These are phyloP conservation scores for Crenuchus spilurus DNA, from an alignment of 2,797 vertebrate species.

Conservation along the genomic window DNA sequence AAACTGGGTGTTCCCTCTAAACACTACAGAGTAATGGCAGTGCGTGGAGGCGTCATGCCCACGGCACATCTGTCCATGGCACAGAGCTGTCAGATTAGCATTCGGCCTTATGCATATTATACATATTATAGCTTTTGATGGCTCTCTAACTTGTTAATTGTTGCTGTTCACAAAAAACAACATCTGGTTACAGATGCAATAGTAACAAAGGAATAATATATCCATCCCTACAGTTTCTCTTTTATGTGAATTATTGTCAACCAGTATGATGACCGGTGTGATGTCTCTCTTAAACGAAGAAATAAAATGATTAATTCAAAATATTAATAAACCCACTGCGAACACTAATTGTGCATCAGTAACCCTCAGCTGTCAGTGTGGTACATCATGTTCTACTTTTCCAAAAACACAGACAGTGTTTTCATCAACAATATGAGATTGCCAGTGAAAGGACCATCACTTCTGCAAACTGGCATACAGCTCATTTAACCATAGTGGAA, in stretches of 20 bases:
- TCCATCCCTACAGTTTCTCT: neutral
- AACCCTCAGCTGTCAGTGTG: neutral
- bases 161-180: neutral
- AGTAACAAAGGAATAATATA: neutral
- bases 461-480: slow-evolving; percentile 12
- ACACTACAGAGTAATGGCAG: slow-evolving; percentile 28
- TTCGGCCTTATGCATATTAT: neutral
- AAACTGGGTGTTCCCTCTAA: slow-evolving; percentile 38
- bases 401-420: neutral
- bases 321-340: neutral
- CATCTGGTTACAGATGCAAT: neutral
- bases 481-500: slow-evolving; percentile 12
- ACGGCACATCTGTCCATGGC: slow-evolving; percentile 50
- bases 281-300: neutral
- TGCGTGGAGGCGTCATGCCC: slow-evolving; percentile 43
- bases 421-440: neutral
- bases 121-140: neutral
- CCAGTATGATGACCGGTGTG: neutral
- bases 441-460: slow-evolving; percentile 26
- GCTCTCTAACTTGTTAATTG: neutral
- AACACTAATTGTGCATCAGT: neutral
- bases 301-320: neutral
- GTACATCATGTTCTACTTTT: neutral
- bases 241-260: neutral
- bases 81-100: slow-evolving; percentile 27